These are phyloP conservation scores for Eupithecia vulgata DNA, from an alignment of 2,888 invertebrate genomes.

Conservation along the genomic window DNA sequence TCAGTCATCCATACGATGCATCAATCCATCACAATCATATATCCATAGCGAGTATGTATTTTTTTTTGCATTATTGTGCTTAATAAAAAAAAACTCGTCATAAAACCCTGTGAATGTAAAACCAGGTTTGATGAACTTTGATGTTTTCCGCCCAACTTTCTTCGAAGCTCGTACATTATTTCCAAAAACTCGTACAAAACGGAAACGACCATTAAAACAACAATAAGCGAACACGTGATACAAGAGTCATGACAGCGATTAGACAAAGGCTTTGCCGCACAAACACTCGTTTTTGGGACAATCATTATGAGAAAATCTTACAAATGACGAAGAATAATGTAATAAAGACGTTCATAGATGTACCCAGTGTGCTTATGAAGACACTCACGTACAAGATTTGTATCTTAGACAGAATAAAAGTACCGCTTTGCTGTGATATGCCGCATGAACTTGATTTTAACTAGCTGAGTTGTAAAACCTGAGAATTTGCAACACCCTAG, in stretches of 20 bases:
- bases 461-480: conserved; percentile 57
- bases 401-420: conserved; percentile 82
- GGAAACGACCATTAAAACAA: conserved; percentile 50
- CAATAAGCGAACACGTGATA: conserved; percentile 62
- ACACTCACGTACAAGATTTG: conserved; percentile 82
- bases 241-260: conserved; percentile 74
- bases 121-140: conserved; percentile 26
- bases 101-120: neutral
- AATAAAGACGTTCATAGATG: conserved; percentile 84
- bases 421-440: conserved; percentile 77
- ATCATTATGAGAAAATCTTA: conserved; percentile 85
- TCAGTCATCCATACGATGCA: neutral
- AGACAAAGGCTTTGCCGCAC: conserved; percentile 81
- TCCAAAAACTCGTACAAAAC: conserved; percentile 45
- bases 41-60: no score
- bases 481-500: conserved; percentile 40
- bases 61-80: no score
- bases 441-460: conserved; percentile 74
- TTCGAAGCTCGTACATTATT: conserved; percentile 34
- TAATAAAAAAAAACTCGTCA: neutral
- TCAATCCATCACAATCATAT: no score
- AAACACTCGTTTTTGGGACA: conserved; percentile 81
- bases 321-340: conserved; percentile 81
- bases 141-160: conserved; percentile 35
- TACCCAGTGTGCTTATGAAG: conserved; percentile 78